These are phyloP conservation scores for Pituophis catenifer DNA, from an alignment of 2,113 vertebrate species.

Conservation along the genomic window DNA sequence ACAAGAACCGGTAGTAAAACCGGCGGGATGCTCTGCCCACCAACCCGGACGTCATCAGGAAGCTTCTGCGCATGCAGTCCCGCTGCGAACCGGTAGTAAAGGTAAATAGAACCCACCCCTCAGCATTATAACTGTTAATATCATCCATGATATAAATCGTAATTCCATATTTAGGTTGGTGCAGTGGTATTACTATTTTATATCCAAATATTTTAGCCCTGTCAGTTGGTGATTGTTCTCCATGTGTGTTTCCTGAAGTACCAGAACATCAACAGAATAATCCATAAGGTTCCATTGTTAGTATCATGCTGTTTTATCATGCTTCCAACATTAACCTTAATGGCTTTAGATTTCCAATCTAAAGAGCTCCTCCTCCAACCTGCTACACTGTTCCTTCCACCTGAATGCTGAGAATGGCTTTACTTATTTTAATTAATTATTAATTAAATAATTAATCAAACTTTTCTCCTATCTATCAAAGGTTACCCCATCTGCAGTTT, in stretches of 20 bases:
- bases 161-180: background rate
- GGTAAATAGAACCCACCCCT: no score
- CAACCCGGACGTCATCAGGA: no score
- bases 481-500: conserved; percentile 73
- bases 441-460: conserved; percentile 5
- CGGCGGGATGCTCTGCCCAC: no score
- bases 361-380: conserved; percentile 42
- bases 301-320: conserved; percentile 73
- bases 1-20: no score
- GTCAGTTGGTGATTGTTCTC: background rate
- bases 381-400: conserved; percentile 67
- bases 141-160: background rate
- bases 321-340: conserved; percentile 81
- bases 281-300: conserved; percentile 38
- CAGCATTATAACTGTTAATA: background rate
- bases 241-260: background rate
- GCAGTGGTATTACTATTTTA: background rate
- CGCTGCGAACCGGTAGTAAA: no score
- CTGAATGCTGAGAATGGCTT: conserved; percentile 63
- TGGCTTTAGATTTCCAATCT: conserved; percentile 70
- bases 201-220: background rate
- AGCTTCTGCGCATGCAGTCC: no score
- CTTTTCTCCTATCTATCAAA: conserved; percentile 76
- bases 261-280: background rate
- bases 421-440: conserved; percentile 76